A percentile compares a stretch with the other conserved stretches of the same genome.
These are phyloP conservation scores for Drosophila leonis DNA, from an alignment of 2,888 invertebrate species.

Conservation along the genomic window DNA sequence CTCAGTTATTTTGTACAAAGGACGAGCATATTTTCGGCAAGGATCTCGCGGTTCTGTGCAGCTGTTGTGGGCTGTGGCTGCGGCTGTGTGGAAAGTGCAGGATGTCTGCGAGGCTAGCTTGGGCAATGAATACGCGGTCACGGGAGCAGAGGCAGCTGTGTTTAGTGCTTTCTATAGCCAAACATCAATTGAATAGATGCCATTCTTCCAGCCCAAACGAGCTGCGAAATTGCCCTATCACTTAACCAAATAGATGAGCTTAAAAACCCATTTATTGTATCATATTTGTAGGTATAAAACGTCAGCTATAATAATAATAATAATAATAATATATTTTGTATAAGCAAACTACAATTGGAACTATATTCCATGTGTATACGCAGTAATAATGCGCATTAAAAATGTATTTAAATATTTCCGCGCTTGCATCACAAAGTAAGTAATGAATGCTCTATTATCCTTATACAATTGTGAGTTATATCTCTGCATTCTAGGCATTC, in stretches of 20 bases:
- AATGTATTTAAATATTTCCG: neutral
- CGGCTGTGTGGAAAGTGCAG: conserved; percentile 46
- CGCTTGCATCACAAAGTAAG: neutral
- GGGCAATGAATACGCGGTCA: neutral
- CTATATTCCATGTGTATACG: neutral
- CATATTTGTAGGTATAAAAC: neutral
- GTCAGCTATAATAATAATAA: neutral
- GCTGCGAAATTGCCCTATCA: conserved; percentile 42
- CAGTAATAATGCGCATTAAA: neutral
- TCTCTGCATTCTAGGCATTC: no score
- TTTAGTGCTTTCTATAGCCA: conserved; percentile 36
- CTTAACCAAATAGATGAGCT: conserved; percentile 28
- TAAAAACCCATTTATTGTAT: conserved; percentile 6
- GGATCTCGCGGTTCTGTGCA: conserved; percentile 48
- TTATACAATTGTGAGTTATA: neutral
- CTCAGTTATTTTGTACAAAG: conserved; percentile 38
- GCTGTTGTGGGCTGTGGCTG: conserved; percentile 63
- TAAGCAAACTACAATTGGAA: neutral
- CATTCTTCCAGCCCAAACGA: conserved; percentile 36
- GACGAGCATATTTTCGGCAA: conserved; percentile 46
- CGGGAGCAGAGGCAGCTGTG: conserved; percentile 22
- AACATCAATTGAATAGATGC: conserved; percentile 31
- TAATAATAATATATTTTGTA: no score
- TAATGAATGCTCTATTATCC: neutral
- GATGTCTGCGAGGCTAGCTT: conserved; percentile 32